Percentiles rank a stretch among this genome's conserved stretches.
These are phyloP conservation scores for Blennius ocellaris DNA, from an alignment of 2,113 vertebrate species.

Conservation along the genomic window DNA sequence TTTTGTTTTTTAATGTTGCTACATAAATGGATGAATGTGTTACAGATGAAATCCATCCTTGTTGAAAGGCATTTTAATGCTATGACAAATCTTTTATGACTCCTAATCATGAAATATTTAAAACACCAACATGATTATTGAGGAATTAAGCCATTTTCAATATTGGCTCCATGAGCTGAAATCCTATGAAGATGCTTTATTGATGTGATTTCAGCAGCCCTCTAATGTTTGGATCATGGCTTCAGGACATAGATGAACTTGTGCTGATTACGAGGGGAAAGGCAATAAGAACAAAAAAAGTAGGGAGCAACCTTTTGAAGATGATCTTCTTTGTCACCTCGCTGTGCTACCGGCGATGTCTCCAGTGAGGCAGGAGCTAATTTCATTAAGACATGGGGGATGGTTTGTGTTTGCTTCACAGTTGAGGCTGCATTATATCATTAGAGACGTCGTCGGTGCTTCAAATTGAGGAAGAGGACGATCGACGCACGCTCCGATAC, in stretches of 20 bases:
- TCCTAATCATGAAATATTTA: conserved; percentile 69
- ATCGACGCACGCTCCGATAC: conserved; percentile 55
- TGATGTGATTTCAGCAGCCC: conserved; percentile 62
- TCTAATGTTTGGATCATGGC: conserved; percentile 59
- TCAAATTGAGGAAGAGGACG: conserved; percentile 31
- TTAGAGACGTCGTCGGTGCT: conserved; percentile 55
- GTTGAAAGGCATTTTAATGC: conserved; percentile 34
- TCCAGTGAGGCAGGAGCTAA: conserved; percentile 68
- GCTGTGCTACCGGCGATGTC: conserved; percentile 69
- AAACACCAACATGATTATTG: conserved; percentile 61
- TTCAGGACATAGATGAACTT: conserved; percentile 71
- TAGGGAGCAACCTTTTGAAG: conserved; percentile 76
- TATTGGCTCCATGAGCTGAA: conserved; percentile 56
- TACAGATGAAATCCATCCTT: neutral
- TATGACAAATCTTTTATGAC: conserved; percentile 49
- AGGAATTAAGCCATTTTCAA: conserved; percentile 62
- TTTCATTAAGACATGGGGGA: conserved; percentile 76
- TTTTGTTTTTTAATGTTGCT: neutral
- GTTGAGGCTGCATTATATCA: conserved; percentile 50
- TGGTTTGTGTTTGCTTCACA: conserved; percentile 46
- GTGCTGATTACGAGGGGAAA: conserved; percentile 55
- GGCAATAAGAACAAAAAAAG: conserved; percentile 69
- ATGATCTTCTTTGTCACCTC: conserved; percentile 75
- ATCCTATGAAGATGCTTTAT: conserved; percentile 66
- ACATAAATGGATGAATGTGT: conserved; percentile 16